These are phyloP conservation scores for Beroe forskalii DNA, from an alignment of 37 sponge, comb jelly and placozoan species.

Conservation along the genomic window DNA sequence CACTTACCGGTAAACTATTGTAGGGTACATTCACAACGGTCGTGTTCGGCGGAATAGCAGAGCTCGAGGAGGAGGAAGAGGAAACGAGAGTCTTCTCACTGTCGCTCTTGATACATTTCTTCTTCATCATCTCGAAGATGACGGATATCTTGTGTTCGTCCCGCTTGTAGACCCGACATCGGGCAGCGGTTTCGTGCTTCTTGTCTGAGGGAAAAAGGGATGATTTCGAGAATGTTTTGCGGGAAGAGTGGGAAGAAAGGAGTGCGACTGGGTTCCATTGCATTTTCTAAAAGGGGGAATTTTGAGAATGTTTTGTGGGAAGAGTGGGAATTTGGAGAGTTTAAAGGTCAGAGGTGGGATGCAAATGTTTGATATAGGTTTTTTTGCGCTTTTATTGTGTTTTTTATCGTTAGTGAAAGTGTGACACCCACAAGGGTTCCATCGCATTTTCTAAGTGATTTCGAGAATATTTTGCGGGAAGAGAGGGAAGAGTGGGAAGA, in stretches of 20 bases:
- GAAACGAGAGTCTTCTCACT: background rate
- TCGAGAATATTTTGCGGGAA: background rate
- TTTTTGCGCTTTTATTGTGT: too few relatives aligned
- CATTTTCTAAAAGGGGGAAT: background rate
- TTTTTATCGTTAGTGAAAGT: too few relatives aligned
- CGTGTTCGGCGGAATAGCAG: background rate
- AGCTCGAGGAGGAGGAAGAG: background rate
- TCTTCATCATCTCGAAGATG: constrained; percentile 64
- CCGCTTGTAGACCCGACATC: constrained; percentile 24
- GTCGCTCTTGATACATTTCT: constrained; percentile 41
- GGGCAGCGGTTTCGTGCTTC: constrained; percentile 4
- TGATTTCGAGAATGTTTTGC: background rate
- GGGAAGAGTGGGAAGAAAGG: background rate
- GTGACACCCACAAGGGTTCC: too few relatives aligned
- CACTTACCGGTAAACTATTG: constrained; percentile 27
- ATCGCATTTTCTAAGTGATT: too few relatives aligned
- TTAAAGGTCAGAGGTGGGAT: background rate
- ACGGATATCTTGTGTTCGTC: constrained; percentile 54
- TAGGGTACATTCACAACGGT: background rate
- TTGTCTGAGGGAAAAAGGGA: background rate
- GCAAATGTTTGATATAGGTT: too few relatives aligned
- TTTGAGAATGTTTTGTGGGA: background rate
- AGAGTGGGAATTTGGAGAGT: background rate
- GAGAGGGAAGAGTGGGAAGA: background rate
- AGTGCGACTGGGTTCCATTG: too few relatives aligned